These are phyloP conservation scores for Drosophila koepferae DNA, from an alignment of 2,888 invertebrate species.

Conservation along the genomic window DNA sequence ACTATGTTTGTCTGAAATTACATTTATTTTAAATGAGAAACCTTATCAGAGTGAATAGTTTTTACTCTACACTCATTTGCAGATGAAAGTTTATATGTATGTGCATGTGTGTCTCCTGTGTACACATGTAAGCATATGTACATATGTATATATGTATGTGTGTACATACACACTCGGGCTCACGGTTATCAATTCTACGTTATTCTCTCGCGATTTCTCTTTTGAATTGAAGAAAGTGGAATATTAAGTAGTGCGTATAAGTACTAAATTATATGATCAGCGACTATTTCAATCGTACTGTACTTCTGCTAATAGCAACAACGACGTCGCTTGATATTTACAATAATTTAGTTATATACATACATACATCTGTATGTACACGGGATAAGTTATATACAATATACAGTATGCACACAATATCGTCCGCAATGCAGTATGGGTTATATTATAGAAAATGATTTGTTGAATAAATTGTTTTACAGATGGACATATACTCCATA, in stretches of 20 bases:
- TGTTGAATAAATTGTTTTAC: too few species aligned
- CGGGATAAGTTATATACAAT: not conserved
- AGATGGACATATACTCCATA: too few species aligned
- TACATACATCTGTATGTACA: not conserved
- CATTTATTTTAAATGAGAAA: not conserved
- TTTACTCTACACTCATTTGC: not conserved
- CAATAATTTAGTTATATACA: not conserved
- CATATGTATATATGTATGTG: not conserved
- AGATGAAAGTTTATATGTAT: too few species aligned
- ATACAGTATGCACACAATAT: not conserved
- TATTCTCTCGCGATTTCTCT: not conserved
- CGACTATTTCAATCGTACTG: not conserved
- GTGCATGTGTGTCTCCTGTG: too few species aligned
- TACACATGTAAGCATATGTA: not conserved
- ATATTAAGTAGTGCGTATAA: constrained; percentile 1
- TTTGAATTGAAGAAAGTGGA: constrained; percentile 3
- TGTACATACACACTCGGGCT: not conserved
- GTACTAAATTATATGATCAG: not conserved
- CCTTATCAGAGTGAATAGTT: not conserved
- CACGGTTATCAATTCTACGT: not conserved
- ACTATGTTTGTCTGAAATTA: not conserved
- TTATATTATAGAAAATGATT: too few species aligned
- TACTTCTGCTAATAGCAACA: constrained; percentile 3
- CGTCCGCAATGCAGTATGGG: too few species aligned
- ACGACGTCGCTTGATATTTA: not conserved